Evolutionary conservation across 2,888 invertebrate species (phyloP).

Genomic region (Axea sp.): DNA sequence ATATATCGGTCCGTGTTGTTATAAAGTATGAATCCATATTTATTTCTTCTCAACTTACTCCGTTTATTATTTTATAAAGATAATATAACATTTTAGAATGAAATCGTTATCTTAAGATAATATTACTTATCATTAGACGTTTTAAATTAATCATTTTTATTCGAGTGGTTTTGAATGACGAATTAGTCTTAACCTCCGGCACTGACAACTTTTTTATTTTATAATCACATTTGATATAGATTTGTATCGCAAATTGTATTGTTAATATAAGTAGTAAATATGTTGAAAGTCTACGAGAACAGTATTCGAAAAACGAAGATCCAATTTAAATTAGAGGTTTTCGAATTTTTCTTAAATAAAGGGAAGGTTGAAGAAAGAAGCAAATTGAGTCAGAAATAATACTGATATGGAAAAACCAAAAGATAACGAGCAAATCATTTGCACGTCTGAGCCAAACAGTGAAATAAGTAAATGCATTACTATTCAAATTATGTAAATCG

Average conservation of each 20-base stretch:
- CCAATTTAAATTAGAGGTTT: conserved; percentile 56
- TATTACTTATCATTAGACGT: too few species aligned
- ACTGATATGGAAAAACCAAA: conserved; percentile 16
- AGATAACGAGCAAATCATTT: conserved; percentile 49
- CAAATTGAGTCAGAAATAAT: conserved; percentile 25
- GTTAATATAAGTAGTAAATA: conserved; percentile 63
- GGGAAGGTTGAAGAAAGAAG: conserved; percentile 5
- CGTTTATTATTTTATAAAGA: too few species aligned
- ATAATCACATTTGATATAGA: conserved; percentile 64
- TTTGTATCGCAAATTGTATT: conserved; percentile 64
- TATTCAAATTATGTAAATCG: conserved; percentile 54
- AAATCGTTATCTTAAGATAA: too few species aligned
- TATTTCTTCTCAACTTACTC: too few species aligned
- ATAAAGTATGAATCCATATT: too few species aligned
- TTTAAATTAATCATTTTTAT: too few species aligned
- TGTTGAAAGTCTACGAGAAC: conserved; percentile 63
- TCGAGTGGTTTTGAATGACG: too few species aligned
- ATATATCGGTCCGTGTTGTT: too few species aligned
- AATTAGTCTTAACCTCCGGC: conserved; percentile 22
- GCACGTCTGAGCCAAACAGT: conserved; percentile 58
- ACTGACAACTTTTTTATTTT: conserved; percentile 57
- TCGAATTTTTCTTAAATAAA: conserved; percentile 57
- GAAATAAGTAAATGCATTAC: conserved; percentile 57
- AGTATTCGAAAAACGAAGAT: conserved; percentile 64
- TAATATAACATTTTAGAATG: too few species aligned